Evolutionary conservation across 2,797 vertebrate genomes (phyloP), one percentile per base, ranked within the genome.

Genomic region (Gobionotothen gibberifrons): DNA sequence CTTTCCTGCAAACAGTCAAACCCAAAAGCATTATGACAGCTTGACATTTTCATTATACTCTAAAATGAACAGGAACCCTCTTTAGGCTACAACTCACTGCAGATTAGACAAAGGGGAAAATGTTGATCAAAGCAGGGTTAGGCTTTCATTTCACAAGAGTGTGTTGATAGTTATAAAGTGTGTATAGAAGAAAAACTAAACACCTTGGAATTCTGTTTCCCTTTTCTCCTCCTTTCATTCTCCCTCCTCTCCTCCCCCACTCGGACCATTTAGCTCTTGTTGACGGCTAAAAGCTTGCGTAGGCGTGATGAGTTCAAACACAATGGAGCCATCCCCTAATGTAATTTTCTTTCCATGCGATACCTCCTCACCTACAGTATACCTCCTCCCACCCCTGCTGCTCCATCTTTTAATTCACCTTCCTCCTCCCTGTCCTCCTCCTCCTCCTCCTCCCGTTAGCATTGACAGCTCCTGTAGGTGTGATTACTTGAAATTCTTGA

Each of bases 271-370:
- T 71, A 56, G 49, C 76, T 72, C 75, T 80, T 16, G n/a, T 26
- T 79, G 46, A 84, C 70, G 71, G 46, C 77, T 82, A 44, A 83
- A 84, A 77, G 74, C 61, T 2, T 70, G 81, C 32, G 78, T 89
- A 46, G 85, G 87, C 49, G 83, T 79, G 76, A 85, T 84, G 79
- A 70, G 59, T 72, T 78, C 74, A 70, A 60, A 82, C 73, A 77
- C 84, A 84, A 65, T 47, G 74, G 74, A 83, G 73, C 53, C 76
- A 42, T 63, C 65, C 65, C 39, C 39, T 86, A 75, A 69, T 83
- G 61, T 74, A 53, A 78, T 82, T 79, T 79, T n/a, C 59, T 44
- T 36, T 5, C 52, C 74, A 71, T 1, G 0, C 46, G 53, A 51
- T 62, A 54, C 32, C 59, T 78, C 72, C 55, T 57, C 70, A n/a